Base-by-base conservation (phyloP, 2,888 invertebrate species). In the Dione vanillae region DNA sequence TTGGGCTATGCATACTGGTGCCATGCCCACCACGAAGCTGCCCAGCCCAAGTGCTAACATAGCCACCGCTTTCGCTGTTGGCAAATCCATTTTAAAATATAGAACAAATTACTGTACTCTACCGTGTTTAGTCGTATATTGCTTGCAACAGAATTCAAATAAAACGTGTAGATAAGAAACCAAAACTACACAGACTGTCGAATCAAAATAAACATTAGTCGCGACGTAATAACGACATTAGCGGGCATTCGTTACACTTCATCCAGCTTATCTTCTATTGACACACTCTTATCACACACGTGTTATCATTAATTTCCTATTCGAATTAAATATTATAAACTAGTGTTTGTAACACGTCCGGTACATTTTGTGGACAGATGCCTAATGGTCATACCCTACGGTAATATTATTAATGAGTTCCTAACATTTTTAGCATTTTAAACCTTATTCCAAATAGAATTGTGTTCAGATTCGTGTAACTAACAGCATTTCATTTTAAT, bases 1-100 rank as follows among this genome's bases (percentile, higher is more conserved):
- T 51, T 94, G 92, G 0, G 95, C 94, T 77, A 96, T 94, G 72
- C 94, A 94, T 0, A 95, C 94, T 2, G 97, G 97, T 0, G 96
- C 78, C 84, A 97, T 91, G 0, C 97, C 97, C 0, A 95, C 89
- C 0, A 96, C 58, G 66, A 97, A 94, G 72, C 97, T 97, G 0
- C 96, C 95, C 0, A 95, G 74, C 0, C 96, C 96, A 66, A 97
- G 89, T 0, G 94, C 85, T 19, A 95, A 76, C 91, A 97, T 95
- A 0, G 97, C 94, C 51, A 96, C 83, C 19, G 95, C 85, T 88
- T 97, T 96, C 12, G 96, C 94, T 73, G 94, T 92, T 0, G 87
- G 83, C 68, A 89, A 80, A 47, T 94, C 90, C 94, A 94, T 94
- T 77, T 85, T 77, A 45, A 65, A 16, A 35, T 62, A 11, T 27